A percentile compares a stretch with the other conserved stretches of the same genome.
phyloP scores from a whole-genome alignment of 2,113 vertebrate genomes.

The Labeo catla region DNA sequence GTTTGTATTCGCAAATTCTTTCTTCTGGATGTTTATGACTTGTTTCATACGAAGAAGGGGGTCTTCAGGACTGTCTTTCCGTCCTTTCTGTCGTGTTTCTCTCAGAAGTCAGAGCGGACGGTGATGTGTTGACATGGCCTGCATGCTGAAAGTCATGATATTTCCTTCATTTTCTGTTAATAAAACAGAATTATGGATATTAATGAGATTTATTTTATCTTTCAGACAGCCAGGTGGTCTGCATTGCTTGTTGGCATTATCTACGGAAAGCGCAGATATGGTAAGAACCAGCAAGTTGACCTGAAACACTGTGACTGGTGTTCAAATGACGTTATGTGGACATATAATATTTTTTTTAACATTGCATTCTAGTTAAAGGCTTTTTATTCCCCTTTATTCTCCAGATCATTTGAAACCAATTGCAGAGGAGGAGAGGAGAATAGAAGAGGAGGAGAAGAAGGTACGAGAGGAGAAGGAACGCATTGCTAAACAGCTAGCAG shows the following conservation, averaged over 20 bases:
- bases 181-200: background rate
- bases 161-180: background rate
- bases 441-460: constrained; percentile 88
- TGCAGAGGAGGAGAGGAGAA: constrained; percentile 85
- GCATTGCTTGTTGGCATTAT: constrained; percentile 85
- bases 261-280: constrained; percentile 90
- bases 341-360: too few species aligned
- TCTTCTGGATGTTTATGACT: background rate
- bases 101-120: constrained; percentile 14
- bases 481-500: constrained; percentile 84
- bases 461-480: constrained; percentile 84
- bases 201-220: constrained; percentile 5
- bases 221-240: constrained; percentile 89
- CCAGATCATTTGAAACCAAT: constrained; percentile 89
- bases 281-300: constrained; percentile 73
- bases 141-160: background rate
- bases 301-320: background rate
- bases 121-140: constrained; percentile 1
- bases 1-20: constrained; percentile 66
- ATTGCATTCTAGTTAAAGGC: background rate
- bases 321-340: background rate
- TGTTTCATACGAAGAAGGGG: background rate
- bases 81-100: background rate
- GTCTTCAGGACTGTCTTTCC: background rate
- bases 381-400: background rate